These are phyloP conservation scores for Phyllotreta cruciferae DNA, from an alignment of 2,888 invertebrate species.

Conservation along the genomic window DNA sequence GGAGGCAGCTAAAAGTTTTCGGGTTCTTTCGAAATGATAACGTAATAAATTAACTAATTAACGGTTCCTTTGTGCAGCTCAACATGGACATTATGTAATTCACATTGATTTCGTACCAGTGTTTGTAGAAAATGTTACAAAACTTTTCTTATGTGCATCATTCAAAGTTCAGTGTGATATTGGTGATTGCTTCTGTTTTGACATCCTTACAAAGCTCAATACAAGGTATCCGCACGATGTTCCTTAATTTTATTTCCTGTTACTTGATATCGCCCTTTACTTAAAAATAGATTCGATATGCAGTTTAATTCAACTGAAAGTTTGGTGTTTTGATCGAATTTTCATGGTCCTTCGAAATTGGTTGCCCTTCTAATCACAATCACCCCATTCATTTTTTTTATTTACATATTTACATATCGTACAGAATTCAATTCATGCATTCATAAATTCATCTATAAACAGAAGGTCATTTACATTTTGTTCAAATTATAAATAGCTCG, in stretches of 20 bases:
- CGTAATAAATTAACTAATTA: slow-evolving; percentile 14
- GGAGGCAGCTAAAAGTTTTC: slow-evolving; percentile 16
- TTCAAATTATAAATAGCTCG: slow-evolving; percentile 8
- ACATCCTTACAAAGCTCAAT: slow-evolving; percentile 48
- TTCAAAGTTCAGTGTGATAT: slow-evolving; percentile 49
- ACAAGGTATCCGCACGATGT: slow-evolving; percentile 30
- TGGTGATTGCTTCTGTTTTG: slow-evolving; percentile 53
- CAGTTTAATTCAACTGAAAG: neutral
- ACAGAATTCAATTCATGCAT: neutral
- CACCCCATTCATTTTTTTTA: neutral
- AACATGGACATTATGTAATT: slow-evolving; percentile 39
- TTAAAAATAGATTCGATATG: slow-evolving; percentile 4
- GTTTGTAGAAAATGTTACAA: slow-evolving; percentile 48
- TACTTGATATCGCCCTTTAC: slow-evolving; percentile 14
- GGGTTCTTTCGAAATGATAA: slow-evolving; percentile 19
- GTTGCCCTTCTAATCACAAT: neutral
- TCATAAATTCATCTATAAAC: neutral
- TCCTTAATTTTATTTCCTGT: slow-evolving; percentile 30
- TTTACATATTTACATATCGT: neutral
- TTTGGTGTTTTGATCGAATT: neutral
- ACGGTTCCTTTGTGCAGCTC: slow-evolving; percentile 17
- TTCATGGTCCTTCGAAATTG: neutral
- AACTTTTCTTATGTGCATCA: slow-evolving; percentile 42
- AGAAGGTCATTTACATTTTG: slow-evolving; percentile 14
- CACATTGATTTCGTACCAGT: slow-evolving; percentile 26